phyloP scores from a whole-genome alignment of 2,797 vertebrate genomes.

The Sebastes miniatus region DNA sequence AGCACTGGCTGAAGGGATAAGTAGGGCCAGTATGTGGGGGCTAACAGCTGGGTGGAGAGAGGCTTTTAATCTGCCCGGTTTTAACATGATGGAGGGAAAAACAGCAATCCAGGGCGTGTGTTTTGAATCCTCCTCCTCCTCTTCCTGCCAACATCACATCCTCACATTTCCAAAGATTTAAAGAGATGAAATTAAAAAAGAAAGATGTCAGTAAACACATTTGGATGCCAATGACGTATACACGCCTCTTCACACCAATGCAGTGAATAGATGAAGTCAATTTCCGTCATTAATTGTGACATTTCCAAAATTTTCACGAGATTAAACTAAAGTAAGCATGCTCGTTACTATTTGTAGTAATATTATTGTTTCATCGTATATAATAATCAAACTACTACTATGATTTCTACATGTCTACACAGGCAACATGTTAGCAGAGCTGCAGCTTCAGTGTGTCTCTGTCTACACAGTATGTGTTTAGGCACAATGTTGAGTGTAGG shows the following conservation, averaged over 20 bases:
- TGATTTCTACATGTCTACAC: background rate
- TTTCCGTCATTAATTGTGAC: background rate
- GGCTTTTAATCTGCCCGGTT: conserved; percentile 66
- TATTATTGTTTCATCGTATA: background rate
- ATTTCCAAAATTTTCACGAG: background rate
- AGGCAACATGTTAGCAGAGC: background rate
- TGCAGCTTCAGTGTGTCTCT: background rate
- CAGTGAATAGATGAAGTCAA: background rate
- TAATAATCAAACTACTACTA: background rate
- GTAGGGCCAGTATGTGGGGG: conserved; percentile 57
- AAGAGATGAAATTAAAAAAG: conserved; percentile 11
- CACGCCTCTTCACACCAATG: background rate
- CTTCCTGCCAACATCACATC: conserved; percentile 14
- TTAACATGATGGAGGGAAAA: conserved; percentile 64
- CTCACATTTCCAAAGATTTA: conserved; percentile 30
- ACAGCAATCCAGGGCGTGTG: conserved; percentile 44
- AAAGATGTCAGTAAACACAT: background rate
- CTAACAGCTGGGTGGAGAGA: conserved; percentile 71
- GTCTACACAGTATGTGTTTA: background rate
- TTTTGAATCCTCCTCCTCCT: conserved; percentile 20
- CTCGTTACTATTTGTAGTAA: background rate
- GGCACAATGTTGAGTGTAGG: background rate
- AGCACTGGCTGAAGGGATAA: conserved; percentile 68
- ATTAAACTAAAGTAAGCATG: background rate
- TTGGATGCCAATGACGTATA: background rate